Conservation (phyloP, 2,888 invertebrate species). For the Nomada ruficornis region DNA sequence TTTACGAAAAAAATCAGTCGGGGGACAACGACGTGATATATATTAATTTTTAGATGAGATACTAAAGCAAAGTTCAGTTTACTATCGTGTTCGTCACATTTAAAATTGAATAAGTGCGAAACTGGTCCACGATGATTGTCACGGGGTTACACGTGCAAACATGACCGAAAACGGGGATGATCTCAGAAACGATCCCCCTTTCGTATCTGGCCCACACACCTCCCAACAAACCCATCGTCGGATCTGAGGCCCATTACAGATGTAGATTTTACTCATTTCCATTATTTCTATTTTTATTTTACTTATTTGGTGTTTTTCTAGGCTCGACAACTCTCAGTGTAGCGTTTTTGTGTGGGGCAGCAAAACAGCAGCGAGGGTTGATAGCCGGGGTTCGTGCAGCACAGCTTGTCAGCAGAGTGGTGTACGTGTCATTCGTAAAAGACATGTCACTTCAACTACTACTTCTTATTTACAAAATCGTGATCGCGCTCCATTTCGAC, state of each 20-base stretch:
- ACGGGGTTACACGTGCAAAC: slow-evolving; percentile 29
- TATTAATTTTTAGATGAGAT: neutral
- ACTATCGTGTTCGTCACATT: slow-evolving; percentile 27
- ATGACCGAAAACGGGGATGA: slow-evolving; percentile 47
- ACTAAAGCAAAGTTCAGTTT: slow-evolving; percentile 35
- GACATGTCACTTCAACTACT: slow-evolving; percentile 75
- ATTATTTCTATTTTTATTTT: slow-evolving; percentile 23
- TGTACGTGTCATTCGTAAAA: slow-evolving; percentile 82
- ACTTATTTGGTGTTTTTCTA: slow-evolving; percentile 36
- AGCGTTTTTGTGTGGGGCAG: slow-evolving; percentile 82
- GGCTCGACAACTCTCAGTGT: slow-evolving; percentile 75
- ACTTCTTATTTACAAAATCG: slow-evolving; percentile 74
- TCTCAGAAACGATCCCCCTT: slow-evolving; percentile 44
- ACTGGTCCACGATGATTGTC: slow-evolving; percentile 18
- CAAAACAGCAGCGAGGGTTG: slow-evolving; percentile 83
- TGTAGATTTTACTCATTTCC: neutral
- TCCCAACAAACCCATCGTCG: slow-evolving; percentile 67
- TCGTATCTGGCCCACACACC: slow-evolving; percentile 67
- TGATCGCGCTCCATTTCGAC: slow-evolving; percentile 60
- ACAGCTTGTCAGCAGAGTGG: slow-evolving; percentile 85
- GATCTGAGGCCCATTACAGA: slow-evolving; percentile 22
- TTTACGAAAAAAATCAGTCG: neutral
- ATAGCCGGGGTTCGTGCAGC: slow-evolving; percentile 84
- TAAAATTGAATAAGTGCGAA: slow-evolving; percentile 13
- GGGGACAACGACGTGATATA: slow-evolving; percentile 2